Conservation (phyloP, 2,113 vertebrate genomes). For the Mungos mungo region DNA sequence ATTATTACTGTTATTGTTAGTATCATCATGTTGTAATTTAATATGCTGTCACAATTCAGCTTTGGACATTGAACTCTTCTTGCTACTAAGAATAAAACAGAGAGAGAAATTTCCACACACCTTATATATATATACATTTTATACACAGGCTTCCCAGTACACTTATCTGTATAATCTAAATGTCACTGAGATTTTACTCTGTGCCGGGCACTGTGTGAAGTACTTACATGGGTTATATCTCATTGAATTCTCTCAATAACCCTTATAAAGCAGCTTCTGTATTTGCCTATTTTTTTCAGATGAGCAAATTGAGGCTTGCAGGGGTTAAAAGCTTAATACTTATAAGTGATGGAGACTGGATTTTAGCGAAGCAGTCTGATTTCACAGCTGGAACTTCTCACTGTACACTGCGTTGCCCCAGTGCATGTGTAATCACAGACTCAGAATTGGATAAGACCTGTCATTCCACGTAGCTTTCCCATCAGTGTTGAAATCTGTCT, state of each 20-base stretch:
- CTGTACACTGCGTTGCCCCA: neutral
- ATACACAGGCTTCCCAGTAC: neutral
- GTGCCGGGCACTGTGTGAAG: neutral
- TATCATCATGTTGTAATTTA: neutral
- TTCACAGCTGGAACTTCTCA: neutral
- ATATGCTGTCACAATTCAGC: neutral
- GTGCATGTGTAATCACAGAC: neutral
- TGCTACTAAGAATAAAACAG: neutral
- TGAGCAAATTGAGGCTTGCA: neutral
- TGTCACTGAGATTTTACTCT: neutral
- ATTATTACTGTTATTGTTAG: neutral
- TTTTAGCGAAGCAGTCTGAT: neutral
- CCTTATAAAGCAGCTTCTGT: neutral
- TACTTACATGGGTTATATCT: neutral
- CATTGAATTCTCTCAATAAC: neutral
- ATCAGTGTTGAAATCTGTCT: neutral
- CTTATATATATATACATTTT: neutral
- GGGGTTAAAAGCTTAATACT: neutral
- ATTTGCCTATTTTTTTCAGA: constrained; percentile 21
- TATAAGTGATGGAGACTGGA: neutral
- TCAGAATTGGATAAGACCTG: neutral
- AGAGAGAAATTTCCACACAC: neutral
- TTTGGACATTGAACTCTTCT: neutral
- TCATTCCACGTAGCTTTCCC: neutral
- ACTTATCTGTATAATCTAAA: neutral